Base-by-base conservation (phyloP, 2,888 invertebrate genomes). In the Altica lythri region DNA sequence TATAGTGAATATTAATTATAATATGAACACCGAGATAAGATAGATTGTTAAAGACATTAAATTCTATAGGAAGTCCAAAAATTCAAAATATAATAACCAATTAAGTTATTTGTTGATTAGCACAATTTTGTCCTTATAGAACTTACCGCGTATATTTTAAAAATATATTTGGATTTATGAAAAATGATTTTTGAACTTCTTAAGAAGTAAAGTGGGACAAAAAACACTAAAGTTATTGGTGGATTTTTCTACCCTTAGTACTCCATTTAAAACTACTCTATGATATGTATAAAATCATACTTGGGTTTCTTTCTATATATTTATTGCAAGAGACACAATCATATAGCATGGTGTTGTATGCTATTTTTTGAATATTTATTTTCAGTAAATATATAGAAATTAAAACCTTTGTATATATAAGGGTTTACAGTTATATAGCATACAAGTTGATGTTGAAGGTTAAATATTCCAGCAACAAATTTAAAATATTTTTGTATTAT, bases 321-420 rank as follows among this genome's bases (percentile, higher is more conserved):
- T 63, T 59, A 50, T 52, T 59, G 63, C 63, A 68, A 71, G 72
- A 72, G 72, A 72, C 71, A 72, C 71, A 72, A 72, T 71, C 71
- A 69, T 68, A 68, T 63, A 64, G 48, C 51, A 30, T 46, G 43
- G 57, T 60, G 60, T 46, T 47, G 27, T 22, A 19, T 37, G 55
- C 56, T 53, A 32, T 32, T 55, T 53, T 44, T 55, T 47, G 6
- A 12, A 4, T 35, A 35, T 40, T 40, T 40, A 38, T 13, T 48
- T 57, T 50, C 60, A 60, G 52, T 40, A 55, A 60, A 55, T 46
- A 38, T 53, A 18, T 54, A 53, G 52, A 50, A 44, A 16, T 2
- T 10, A 8, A 16, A 53, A 49, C 40, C 32, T 22, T 12, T 2
- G 27, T 27, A 27, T 27, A n/a, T n/a, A n/a, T 16, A 6, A 34